phyloP scores from a whole-genome alignment of 2,888 invertebrate genomes.

The Rotaria socialis region DNA sequence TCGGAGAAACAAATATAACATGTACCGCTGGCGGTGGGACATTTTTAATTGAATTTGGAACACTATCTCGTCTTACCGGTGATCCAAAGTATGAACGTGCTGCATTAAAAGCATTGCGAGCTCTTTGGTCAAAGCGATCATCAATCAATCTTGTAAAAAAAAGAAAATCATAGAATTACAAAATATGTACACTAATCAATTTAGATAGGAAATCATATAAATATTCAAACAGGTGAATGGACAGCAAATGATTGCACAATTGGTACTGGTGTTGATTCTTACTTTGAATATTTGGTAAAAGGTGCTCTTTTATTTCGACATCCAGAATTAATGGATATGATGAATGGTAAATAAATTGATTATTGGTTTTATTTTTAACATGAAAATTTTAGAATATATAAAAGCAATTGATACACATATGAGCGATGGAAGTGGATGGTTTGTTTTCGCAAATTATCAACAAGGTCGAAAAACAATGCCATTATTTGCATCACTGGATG shows the following conservation, averaged over 20 bases:
- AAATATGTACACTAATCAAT: background rate
- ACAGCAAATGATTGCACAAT: slow-evolving; percentile 96
- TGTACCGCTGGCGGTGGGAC: slow-evolving; percentile 97
- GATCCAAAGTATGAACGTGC: slow-evolving; percentile 77
- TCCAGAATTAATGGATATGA: slow-evolving; percentile 71
- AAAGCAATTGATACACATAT: slow-evolving; percentile 63
- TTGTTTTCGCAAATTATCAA: slow-evolving; percentile 97
- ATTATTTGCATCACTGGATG: slow-evolving; percentile 95
- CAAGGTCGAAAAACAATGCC: slow-evolving; percentile 89
- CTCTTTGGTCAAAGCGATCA: slow-evolving; percentile 79
- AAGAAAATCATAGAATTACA: background rate
- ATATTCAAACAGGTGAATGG: slow-evolving; percentile 88
- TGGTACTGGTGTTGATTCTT: slow-evolving; percentile 84
- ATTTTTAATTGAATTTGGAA: slow-evolving; percentile 90
- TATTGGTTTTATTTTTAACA: background rate
- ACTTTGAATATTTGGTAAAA: slow-evolving; percentile 95
- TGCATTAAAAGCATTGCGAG: slow-evolving; percentile 82
- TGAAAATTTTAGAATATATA: slow-evolving; percentile 36
- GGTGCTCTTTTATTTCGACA: slow-evolving; percentile 82
- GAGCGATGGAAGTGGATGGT: slow-evolving; percentile 86
- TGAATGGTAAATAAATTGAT: background rate
- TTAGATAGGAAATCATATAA: slow-evolving; percentile 86
- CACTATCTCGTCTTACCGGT: slow-evolving; percentile 83
- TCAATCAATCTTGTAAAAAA: slow-evolving; percentile 65
- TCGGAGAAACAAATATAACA: slow-evolving; percentile 88